These are phyloP conservation scores for Glyptemys insculpta DNA, from an alignment of 2,797 vertebrate species.

Conservation along the genomic window DNA sequence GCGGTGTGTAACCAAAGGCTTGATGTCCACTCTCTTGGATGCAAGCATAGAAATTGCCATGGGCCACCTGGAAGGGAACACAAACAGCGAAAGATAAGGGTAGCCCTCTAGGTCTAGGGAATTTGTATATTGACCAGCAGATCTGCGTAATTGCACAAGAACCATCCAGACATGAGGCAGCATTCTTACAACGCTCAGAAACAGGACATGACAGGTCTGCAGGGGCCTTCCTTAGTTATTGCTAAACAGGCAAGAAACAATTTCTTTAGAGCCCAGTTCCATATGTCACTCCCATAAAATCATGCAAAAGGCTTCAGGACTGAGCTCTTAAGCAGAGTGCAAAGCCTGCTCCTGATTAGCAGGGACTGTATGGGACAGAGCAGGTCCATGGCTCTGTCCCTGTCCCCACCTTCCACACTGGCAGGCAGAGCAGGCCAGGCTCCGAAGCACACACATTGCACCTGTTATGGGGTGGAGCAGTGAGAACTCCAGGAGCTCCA, in stretches of 20 bases:
- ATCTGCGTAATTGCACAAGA: neutral
- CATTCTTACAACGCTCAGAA: neutral
- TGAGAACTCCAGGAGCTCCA: neutral
- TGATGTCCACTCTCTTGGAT: conserved; percentile 91
- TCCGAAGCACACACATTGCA: neutral
- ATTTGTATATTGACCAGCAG: neutral
- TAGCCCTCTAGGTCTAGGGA: neutral
- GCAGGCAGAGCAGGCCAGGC: neutral
- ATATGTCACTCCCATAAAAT: neutral
- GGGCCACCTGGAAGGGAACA: conserved; percentile 89
- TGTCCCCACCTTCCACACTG: neutral
- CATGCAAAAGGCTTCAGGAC: neutral
- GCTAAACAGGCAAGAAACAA: neutral
- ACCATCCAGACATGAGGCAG: neutral
- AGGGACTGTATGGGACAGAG: too few relatives aligned
- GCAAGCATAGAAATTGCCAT: conserved; percentile 93
- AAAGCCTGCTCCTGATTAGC: neutral
- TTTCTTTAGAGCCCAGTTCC: neutral
- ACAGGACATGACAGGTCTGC: neutral
- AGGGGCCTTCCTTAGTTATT: neutral
- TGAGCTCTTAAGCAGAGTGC: neutral
- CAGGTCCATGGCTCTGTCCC: neutral
- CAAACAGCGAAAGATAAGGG: neutral
- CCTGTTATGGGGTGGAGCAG: neutral
- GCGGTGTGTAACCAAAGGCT: conserved; percentile 94